Conservation (phyloP, 1,140 invertebrate species). For the Aphis gossypii region DNA sequence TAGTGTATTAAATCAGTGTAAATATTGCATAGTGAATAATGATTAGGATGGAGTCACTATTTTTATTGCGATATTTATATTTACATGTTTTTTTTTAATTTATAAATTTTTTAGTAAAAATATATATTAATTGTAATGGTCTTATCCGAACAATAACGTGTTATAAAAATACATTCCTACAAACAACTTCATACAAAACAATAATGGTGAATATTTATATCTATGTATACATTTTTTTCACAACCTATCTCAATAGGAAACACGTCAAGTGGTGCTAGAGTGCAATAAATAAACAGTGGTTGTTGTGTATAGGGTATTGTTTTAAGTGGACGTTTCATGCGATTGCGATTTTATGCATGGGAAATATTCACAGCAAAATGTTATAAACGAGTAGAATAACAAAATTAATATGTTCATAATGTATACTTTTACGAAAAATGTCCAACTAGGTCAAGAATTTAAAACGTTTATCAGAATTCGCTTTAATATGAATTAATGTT, state of each 20-base stretch:
- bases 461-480: background rate
- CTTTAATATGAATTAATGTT: background rate
- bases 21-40: background rate
- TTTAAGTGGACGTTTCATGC: conserved; percentile 25
- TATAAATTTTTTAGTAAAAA: background rate
- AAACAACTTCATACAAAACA: background rate
- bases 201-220: background rate
- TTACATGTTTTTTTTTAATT: background rate
- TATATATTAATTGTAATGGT: background rate
- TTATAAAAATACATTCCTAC: background rate
- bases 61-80: background rate
- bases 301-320: conserved; percentile 40
- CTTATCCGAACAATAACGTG: background rate
- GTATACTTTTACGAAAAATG: background rate
- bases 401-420: background rate
- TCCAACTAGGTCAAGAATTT: background rate
- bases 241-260: conserved; percentile 2
- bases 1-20: background rate
- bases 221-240: background rate
- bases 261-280: conserved; percentile 31
- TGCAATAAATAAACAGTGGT: conserved; percentile 35
- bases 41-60: background rate
- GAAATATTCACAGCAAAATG: background rate
- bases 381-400: background rate
- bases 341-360: background rate